A percentile compares a stretch with the other conserved stretches of the same genome.
Conservation (phyloP, 1,140 invertebrate genomes). For the Andricus grossulariae region DNA sequence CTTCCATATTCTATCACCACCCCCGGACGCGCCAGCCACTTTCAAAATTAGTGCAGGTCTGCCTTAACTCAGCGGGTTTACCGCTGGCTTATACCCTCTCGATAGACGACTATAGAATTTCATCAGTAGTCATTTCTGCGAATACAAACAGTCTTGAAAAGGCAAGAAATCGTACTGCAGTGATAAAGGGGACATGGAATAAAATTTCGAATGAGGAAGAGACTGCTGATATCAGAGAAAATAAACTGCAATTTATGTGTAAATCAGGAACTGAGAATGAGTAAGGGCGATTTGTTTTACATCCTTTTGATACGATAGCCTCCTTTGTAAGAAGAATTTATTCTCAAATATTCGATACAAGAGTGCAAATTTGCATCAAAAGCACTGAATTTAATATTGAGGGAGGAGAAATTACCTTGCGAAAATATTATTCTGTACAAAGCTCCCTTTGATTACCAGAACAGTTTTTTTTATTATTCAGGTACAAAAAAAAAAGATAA, state of each 20-base stretch:
- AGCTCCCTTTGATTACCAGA: background rate
- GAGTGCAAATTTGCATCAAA: background rate
- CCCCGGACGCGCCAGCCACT: slow-evolving; percentile 50
- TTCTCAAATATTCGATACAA: slow-evolving; percentile 1
- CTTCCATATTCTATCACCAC: slow-evolving; percentile 57
- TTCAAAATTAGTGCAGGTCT: slow-evolving; percentile 57
- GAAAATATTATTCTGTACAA: slow-evolving; percentile 7
- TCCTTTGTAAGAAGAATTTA: background rate
- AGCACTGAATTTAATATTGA: background rate
- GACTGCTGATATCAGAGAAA: background rate
- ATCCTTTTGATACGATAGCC: background rate
- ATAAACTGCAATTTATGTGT: background rate
- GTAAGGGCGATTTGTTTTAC: background rate
- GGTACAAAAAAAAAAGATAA: background rate
- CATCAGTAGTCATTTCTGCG: slow-evolving; percentile 18
- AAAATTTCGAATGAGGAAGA: background rate
- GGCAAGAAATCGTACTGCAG: background rate
- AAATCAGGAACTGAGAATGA: background rate
- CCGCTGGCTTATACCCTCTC: slow-evolving; percentile 9
- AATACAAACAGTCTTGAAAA: background rate
- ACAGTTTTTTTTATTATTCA: background rate
- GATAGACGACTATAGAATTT: slow-evolving; percentile 13
- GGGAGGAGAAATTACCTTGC: background rate
- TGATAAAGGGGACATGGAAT: background rate
- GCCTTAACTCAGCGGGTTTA: slow-evolving; percentile 44